Conservation (phyloP, 2,113 vertebrate genomes). For the Thalassoma bifasciatum region DNA sequence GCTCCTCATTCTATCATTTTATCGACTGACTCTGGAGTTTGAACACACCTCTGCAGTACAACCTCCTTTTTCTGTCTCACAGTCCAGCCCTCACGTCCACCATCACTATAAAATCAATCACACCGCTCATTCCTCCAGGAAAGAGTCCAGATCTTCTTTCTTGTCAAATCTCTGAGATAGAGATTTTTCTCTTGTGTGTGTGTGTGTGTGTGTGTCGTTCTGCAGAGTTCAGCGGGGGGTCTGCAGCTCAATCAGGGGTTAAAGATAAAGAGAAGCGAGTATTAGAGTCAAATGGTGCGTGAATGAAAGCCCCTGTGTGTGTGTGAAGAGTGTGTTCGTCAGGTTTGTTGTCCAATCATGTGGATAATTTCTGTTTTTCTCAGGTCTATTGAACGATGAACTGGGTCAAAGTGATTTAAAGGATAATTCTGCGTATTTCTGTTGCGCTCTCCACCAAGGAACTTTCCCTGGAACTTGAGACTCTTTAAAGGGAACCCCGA, state of each 20-base stretch:
- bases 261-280: neutral
- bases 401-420: neutral
- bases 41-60: too few relatives aligned
- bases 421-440: neutral
- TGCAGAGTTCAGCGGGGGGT: conserved; percentile 20
- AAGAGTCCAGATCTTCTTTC: too few relatives aligned
- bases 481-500: too few relatives aligned
- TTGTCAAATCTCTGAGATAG: neutral
- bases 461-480: neutral
- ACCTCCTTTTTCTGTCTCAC: too few relatives aligned
- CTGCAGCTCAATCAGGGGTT: neutral
- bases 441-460: neutral
- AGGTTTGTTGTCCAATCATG: conserved; percentile 20
- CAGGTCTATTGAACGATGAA: neutral
- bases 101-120: too few relatives aligned
- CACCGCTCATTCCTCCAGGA: too few relatives aligned
- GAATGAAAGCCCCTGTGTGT: conserved; percentile 22
- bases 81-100: too few relatives aligned
- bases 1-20: too few relatives aligned
- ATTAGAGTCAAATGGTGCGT: conserved; percentile 57
- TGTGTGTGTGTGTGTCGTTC: neutral
- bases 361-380: conserved; percentile 34
- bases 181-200: neutral
- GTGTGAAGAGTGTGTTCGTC: conserved; percentile 19
- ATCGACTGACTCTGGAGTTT: too few relatives aligned